Evolutionary conservation across 2,113 vertebrate genomes (phyloP), one percentile per base, ranked within the genome.

Genomic region (Catharus fuscescens): DNA sequence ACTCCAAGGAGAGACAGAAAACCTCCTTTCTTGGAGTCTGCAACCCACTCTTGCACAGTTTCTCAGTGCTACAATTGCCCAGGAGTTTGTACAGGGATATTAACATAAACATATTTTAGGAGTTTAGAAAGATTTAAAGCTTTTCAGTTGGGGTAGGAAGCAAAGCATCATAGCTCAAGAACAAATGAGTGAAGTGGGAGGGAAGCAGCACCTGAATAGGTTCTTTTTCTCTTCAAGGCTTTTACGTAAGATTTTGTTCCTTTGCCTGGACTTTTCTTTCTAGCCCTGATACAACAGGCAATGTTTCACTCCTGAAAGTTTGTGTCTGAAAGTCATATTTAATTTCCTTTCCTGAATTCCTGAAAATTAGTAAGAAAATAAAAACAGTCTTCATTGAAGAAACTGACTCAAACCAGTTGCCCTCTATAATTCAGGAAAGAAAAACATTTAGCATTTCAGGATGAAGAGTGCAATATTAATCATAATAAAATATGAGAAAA

Each of bases 401-500:
- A 95, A 90, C 15, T 82, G 47, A 62, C n/a, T 86, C n/a, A 84
- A 90, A 38, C 24, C 72, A 82, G 60, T 80, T 86, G n/a, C 72
- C 85, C 36, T 80, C 10, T 14, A 7, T 42, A 77, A 77, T 57
- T 83, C 50, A 91, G 60, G 62, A 87, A 74, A 93, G 45, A 85
- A 94, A 93, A 93, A 19, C 86, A 85, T 81, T 90, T 79, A 88
- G 36, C 54, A 59, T 64, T 85, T 84, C 82, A 79, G 44, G 47
- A 87, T 64, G 60, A 84, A 88, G 54, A 81, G 9, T 54, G 21
- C 24, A 81, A 21, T 60, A 62, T 90, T 81, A 57, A 90, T 86
- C 47, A 80, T 32, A 86, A 71, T 44, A 92, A 93, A 94, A 80
- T 65, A 83, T 21, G 56, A 96, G 64, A 84, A 54, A 86, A 77